phyloP scores from a whole-genome alignment of 2,888 invertebrate genomes.

The Melanotus villosus region DNA sequence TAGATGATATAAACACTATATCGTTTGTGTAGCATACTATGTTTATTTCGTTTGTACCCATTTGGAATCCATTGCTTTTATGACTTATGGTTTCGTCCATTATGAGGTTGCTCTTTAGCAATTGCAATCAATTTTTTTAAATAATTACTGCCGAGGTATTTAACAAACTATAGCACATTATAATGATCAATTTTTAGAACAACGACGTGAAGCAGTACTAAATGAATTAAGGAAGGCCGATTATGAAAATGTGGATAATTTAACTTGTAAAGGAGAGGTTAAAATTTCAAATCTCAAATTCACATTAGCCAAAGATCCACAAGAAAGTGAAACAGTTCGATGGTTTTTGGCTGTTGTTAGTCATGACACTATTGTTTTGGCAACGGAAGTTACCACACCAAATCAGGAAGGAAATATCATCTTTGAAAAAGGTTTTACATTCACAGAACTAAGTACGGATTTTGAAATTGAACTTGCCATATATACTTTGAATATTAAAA shows the following conservation, averaged over 20 bases:
- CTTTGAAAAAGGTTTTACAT: constrained; percentile 58
- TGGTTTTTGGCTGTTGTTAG: constrained; percentile 63
- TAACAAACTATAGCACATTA: too few relatives aligned
- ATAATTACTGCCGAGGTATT: too few relatives aligned
- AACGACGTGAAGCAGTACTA: constrained; percentile 50
- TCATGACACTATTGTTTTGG: constrained; percentile 59
- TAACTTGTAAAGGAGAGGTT: constrained; percentile 1
- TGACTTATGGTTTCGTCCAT: too few relatives aligned
- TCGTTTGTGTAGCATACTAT: too few relatives aligned
- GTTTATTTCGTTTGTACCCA: too few relatives aligned
- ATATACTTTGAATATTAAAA: constrained; percentile 68
- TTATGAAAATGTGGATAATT: constrained; percentile 17
- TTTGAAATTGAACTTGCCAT: constrained; percentile 68
- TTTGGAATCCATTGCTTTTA: too few relatives aligned
- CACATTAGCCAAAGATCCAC: not conserved
- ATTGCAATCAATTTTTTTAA: too few relatives aligned
- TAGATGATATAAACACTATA: too few relatives aligned
- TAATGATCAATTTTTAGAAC: constrained; percentile 48
- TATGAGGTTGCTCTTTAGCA: too few relatives aligned
- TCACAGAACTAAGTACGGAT: constrained; percentile 61
- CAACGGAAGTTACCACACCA: constrained; percentile 56
- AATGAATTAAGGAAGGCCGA: constrained; percentile 49
- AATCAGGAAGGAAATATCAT: constrained; percentile 54
- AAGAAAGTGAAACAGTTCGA: constrained; percentile 51
- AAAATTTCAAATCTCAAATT: constrained; percentile 4